phyloP scores from a whole-genome alignment of 2,113 vertebrate species.

The Chrysochloris asiatica region DNA sequence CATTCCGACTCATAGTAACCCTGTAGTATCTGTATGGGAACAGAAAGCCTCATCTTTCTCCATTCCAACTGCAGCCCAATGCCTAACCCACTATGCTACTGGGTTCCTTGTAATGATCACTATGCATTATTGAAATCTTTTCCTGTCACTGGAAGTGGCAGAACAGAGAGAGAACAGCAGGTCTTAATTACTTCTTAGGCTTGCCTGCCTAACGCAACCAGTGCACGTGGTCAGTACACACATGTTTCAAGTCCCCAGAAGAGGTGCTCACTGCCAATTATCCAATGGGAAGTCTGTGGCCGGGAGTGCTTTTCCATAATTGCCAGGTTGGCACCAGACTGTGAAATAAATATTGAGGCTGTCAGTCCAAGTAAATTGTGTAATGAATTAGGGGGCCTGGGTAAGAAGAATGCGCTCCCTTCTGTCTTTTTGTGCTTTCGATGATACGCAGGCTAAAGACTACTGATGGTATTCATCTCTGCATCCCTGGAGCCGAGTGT shows the following conservation, averaged over 20 bases:
- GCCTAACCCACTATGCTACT: too few species aligned
- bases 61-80: too few species aligned
- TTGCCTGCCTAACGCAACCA: accelerated
- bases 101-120: too few species aligned
- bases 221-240: neutral
- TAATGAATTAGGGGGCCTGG: neutral
- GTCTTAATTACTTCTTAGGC: neutral
- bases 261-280: slow-evolving; percentile 40
- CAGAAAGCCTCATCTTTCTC: too few species aligned
- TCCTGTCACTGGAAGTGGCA: accelerated
- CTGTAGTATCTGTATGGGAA: too few species aligned
- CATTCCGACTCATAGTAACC: too few species aligned
- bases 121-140: accelerated
- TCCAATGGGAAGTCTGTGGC: slow-evolving; percentile 55
- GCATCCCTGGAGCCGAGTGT: neutral
- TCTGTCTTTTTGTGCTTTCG: neutral
- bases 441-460: neutral
- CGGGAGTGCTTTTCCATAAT: neutral
- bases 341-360: slow-evolving; percentile 52
- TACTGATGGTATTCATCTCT: accelerated
- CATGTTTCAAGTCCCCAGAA: neutral
- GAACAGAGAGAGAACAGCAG: neutral
- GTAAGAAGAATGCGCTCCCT: neutral
- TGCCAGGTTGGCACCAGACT: slow-evolving; percentile 44
- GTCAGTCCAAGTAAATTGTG: neutral